A percentile compares a stretch with the other conserved stretches of the same genome.
Evolutionary conservation across 2,797 vertebrate species (phyloP).

Genomic region (Adrianichthys oophorus): DNA sequence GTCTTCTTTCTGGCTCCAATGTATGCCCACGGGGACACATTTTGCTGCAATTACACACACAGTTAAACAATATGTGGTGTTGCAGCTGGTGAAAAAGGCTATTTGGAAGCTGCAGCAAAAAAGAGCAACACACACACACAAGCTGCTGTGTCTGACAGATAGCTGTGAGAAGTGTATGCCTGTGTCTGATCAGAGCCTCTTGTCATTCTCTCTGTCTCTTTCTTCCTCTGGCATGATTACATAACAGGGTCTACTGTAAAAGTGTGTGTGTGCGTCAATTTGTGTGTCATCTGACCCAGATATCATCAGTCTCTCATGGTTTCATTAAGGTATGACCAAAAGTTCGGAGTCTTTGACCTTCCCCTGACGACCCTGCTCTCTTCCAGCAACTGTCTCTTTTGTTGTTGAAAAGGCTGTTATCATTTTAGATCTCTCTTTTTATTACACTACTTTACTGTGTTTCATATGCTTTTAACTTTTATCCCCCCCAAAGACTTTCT

Average conservation of each 20-base stretch:
- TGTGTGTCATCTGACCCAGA: slow-evolving; percentile 49
- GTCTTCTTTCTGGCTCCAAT: too few species aligned
- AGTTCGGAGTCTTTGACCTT: slow-evolving; percentile 61
- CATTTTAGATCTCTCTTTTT: not conserved
- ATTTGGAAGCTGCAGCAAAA: slow-evolving; percentile 33
- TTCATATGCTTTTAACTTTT: too few species aligned
- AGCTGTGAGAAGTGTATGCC: slow-evolving; percentile 35
- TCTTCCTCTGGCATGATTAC: slow-evolving; percentile 41
- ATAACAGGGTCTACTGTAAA: slow-evolving; percentile 42
- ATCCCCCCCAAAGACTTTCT: too few species aligned
- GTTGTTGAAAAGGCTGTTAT: not conserved
- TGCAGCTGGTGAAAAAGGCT: slow-evolving; percentile 17
- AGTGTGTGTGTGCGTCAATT: slow-evolving; percentile 18
- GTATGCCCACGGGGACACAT: too few species aligned
- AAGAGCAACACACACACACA: slow-evolving; percentile 24
- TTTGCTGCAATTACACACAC: not conserved
- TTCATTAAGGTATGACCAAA: slow-evolving; percentile 56
- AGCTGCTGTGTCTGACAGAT: slow-evolving; percentile 45
- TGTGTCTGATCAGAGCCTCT: slow-evolving; percentile 46
- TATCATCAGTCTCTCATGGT: slow-evolving; percentile 57
- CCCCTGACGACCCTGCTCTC: slow-evolving; percentile 53
- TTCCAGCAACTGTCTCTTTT: slow-evolving; percentile 1
- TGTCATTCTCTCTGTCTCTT: slow-evolving; percentile 10
- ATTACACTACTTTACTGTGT: not conserved
- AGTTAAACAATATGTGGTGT: not conserved